Percentiles rank a stretch among this genome's conserved stretches.
Evolutionary conservation across 2,113 vertebrate species (phyloP).

Genomic region (Callipepla californica): DNA sequence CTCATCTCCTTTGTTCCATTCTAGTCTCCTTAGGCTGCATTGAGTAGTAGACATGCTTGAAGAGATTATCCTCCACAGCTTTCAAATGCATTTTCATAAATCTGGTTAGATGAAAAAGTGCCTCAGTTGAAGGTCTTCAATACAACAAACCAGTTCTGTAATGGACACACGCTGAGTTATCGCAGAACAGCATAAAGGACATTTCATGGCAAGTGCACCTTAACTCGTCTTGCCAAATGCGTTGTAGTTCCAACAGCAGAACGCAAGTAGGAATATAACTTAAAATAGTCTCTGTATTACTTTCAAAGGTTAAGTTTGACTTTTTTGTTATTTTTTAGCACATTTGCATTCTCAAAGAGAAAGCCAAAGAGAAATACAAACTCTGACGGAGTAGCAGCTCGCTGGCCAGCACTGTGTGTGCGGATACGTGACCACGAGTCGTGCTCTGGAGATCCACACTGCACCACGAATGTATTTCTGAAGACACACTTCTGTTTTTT

Average conservation of each 20-base stretch:
- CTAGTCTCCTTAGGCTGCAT: neutral
- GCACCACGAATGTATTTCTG: neutral
- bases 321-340: conserved; percentile 74
- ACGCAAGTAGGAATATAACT: neutral
- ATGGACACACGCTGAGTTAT: neutral
- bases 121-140: neutral
- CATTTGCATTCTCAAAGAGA: conserved; percentile 87
- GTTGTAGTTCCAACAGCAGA: neutral
- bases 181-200: neutral
- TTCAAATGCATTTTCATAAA: neutral
- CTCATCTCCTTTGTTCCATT: neutral
- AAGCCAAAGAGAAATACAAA: conserved; percentile 85
- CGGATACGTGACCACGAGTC: neutral
- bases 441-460: neutral
- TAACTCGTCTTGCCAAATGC: neutral
- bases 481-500: neutral
- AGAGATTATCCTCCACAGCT: neutral
- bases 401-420: neutral
- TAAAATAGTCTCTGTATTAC: neutral
- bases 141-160: neutral
- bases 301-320: neutral
- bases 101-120: neutral
- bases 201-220: too few species aligned
- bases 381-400: conserved; percentile 57
- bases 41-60: neutral